phyloP scores from a whole-genome alignment of 2,797 vertebrate species.

The Chiroxiphia lanceolata region DNA sequence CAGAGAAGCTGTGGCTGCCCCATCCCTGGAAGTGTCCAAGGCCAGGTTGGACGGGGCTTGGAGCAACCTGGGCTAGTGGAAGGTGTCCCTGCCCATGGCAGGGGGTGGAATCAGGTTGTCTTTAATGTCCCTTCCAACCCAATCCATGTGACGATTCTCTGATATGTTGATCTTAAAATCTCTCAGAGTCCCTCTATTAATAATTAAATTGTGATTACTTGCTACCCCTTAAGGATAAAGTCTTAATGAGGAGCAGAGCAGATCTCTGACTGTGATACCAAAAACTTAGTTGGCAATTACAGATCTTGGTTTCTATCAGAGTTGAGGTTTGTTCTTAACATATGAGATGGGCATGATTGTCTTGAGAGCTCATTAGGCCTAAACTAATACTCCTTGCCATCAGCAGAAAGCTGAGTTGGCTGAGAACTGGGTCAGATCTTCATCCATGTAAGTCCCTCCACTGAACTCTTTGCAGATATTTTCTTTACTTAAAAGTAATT shows the following conservation, averaged over 20 bases:
- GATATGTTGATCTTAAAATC: background rate
- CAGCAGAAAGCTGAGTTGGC: background rate
- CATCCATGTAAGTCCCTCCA: background rate
- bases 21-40: too few species aligned
- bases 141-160: background rate
- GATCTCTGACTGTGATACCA: background rate
- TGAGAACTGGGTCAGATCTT: background rate
- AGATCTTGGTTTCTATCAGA: background rate
- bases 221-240: background rate
- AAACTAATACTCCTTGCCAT: background rate
- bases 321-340: background rate
- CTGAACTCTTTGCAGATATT: background rate
- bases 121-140: background rate
- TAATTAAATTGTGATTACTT: background rate
- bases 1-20: too few species aligned
- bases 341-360: background rate
- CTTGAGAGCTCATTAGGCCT: background rate
- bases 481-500: background rate
- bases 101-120: too few species aligned
- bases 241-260: background rate
- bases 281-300: background rate
- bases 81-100: background rate
- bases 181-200: background rate
- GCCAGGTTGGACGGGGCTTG: background rate
- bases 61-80: background rate